Percentiles rank a stretch among this genome's conserved stretches.
Conservation (phyloP, 1,140 invertebrate species). For the Macrobrachium rosenbergii region DNA sequence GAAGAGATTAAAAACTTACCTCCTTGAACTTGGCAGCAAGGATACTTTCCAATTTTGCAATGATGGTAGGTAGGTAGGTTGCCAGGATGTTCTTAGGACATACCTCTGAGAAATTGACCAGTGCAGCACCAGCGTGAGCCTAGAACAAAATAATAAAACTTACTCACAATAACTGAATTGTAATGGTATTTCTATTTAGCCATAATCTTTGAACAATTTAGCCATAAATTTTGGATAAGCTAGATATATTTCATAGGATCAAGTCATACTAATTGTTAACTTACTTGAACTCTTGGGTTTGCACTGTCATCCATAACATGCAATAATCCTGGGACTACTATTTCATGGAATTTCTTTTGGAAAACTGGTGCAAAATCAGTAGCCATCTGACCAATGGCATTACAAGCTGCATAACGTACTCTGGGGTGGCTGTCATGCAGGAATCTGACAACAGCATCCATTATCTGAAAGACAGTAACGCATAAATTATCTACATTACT, state of each 20-base stretch:
- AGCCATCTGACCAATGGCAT: slow-evolving; percentile 99
- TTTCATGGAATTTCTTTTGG: slow-evolving; percentile 97
- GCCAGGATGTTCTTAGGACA: slow-evolving; percentile 95
- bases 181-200: not conserved
- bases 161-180: slow-evolving; percentile 1
- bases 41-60: slow-evolving; percentile 91
- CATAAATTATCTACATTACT: not conserved
- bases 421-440: slow-evolving; percentile 89
- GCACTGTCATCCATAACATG: slow-evolving; percentile 91
- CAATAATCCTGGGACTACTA: slow-evolving; percentile 91
- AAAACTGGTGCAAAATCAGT: slow-evolving; percentile 97
- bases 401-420: slow-evolving; percentile 97
- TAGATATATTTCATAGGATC: no score
- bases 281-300: slow-evolving; percentile 92
- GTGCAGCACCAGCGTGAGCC: slow-evolving; percentile 79
- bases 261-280: slow-evolving; percentile 65
- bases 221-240: no score
- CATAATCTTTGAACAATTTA: no score
- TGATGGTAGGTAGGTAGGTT: slow-evolving; percentile 91
- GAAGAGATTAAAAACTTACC: slow-evolving; percentile 69
- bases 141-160: slow-evolving; percentile 62
- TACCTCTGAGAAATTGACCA: slow-evolving; percentile 99
- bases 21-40: slow-evolving; percentile 94
- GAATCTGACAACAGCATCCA: slow-evolving; percentile 90
- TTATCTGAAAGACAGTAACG: slow-evolving; percentile 76